These are phyloP conservation scores for Ryuthela nishihirai DNA, from an alignment of 2,888 invertebrate species.

Conservation along the genomic window DNA sequence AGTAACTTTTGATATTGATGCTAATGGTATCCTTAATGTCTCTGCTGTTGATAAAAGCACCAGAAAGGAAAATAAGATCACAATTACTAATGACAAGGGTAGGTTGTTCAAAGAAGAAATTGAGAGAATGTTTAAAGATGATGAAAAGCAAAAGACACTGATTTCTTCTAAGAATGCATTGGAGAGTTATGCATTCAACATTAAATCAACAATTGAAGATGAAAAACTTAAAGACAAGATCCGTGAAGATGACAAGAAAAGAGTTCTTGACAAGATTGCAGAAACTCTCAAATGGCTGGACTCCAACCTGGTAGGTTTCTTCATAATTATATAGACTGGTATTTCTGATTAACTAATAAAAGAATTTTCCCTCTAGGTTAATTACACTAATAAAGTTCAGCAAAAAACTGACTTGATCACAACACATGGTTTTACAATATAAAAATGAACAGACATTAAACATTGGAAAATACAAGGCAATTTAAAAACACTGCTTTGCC, in stretches of 20 bases:
- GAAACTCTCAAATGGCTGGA: conserved; percentile 76
- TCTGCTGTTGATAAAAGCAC: conserved; percentile 57
- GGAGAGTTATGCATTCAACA: conserved; percentile 61
- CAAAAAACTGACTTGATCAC: too few relatives aligned
- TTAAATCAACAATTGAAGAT: conserved; percentile 55
- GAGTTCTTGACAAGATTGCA: conserved; percentile 55
- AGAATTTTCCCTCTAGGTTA: too few relatives aligned
- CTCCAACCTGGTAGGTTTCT: conserved; percentile 62
- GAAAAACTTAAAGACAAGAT: conserved; percentile 50
- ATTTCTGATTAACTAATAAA: too few relatives aligned
- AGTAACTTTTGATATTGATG: conserved; percentile 50
- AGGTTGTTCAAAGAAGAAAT: conserved; percentile 56
- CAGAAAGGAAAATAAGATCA: conserved; percentile 52
- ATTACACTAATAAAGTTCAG: too few relatives aligned
- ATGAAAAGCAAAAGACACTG: conserved; percentile 54
- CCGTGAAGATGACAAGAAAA: conserved; percentile 63
- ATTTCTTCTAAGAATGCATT: conserved; percentile 75
- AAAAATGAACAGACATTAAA: too few relatives aligned
- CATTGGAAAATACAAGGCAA: too few relatives aligned
- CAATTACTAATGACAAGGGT: conserved; percentile 57
- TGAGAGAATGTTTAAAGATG: conserved; percentile 56
- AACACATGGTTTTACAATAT: too few relatives aligned
- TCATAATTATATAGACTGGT: not conserved
- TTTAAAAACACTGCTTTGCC: too few relatives aligned
- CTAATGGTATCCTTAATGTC: conserved; percentile 51